phyloP scores from a whole-genome alignment of 2,113 vertebrate species.

The Oxyura jamaicensis region DNA sequence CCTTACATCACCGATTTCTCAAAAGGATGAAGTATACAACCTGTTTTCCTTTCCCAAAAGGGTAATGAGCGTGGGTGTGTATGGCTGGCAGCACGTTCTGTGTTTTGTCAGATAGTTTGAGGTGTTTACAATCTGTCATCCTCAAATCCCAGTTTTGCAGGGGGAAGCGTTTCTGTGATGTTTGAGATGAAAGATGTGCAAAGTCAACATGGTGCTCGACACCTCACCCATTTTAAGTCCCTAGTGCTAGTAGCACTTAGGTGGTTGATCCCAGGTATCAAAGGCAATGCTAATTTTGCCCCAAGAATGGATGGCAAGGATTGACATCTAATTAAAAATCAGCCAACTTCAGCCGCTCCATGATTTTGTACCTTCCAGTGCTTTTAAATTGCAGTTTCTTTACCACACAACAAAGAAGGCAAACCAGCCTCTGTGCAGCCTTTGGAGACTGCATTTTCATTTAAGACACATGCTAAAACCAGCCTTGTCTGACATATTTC shows the following conservation, averaged over 20 bases:
- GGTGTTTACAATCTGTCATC: neutral
- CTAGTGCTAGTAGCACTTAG: neutral
- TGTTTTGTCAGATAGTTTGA: neutral
- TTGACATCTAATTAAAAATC: neutral
- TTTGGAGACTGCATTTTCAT: neutral
- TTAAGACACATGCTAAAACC: neutral
- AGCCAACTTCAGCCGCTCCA: neutral
- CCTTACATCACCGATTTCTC: neutral
- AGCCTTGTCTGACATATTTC: neutral
- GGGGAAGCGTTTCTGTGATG: neutral
- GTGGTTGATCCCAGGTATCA: neutral
- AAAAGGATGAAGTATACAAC: neutral
- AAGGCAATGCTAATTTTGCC: neutral
- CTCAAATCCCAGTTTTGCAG: neutral
- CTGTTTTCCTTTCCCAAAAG: neutral
- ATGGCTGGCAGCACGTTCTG: neutral
- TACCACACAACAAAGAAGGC: neutral
- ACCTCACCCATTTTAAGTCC: neutral
- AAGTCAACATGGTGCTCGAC: neutral
- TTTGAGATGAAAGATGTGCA: neutral
- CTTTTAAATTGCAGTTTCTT: neutral
- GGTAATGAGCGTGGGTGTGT: rapidly evolving
- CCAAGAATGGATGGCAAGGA: neutral
- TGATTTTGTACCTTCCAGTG: neutral
- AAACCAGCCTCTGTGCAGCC: neutral